These are phyloP conservation scores for Macroglossus sobrinus DNA, from an alignment of 2,113 vertebrate genomes.

Conservation along the genomic window DNA sequence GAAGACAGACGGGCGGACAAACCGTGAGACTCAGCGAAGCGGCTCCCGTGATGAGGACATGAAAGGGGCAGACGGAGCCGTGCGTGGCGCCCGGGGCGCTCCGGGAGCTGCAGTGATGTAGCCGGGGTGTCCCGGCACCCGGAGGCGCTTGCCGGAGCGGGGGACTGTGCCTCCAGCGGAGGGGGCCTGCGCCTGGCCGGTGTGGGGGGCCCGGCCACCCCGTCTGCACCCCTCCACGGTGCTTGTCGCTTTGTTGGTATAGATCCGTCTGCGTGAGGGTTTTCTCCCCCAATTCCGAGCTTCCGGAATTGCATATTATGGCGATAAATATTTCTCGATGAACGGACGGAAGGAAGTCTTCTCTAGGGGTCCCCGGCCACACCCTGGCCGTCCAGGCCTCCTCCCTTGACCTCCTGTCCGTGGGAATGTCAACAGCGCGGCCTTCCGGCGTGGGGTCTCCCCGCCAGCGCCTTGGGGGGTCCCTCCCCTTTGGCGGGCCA, in stretches of 20 bases:
- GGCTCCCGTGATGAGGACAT: not conserved
- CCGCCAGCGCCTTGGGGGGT: not conserved
- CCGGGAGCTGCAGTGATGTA: too few species aligned
- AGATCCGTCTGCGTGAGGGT: not conserved
- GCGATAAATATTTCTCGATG: not conserved
- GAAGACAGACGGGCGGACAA: not conserved
- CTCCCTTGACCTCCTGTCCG: not conserved
- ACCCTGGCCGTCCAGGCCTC: not conserved
- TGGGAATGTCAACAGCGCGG: not conserved
- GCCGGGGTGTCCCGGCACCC: not conserved
- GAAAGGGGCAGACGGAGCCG: not conserved
- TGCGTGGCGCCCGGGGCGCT: not conserved
- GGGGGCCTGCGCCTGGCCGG: too few species aligned
- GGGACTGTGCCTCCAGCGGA: not conserved
- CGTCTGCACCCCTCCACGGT: not conserved
- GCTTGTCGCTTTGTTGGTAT: not conserved
- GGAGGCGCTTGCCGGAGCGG: not conserved
- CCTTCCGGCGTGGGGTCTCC: not conserved
- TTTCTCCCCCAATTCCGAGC: not conserved
- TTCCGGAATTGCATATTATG: not conserved
- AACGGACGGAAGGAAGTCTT: not conserved
- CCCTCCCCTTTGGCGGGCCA: not conserved
- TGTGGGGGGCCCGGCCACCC: accelerated
- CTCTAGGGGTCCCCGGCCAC: not conserved
- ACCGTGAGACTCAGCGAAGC: not conserved